Conservation (phyloP, 2,113 vertebrate genomes). For the Vireo altiloquus region DNA sequence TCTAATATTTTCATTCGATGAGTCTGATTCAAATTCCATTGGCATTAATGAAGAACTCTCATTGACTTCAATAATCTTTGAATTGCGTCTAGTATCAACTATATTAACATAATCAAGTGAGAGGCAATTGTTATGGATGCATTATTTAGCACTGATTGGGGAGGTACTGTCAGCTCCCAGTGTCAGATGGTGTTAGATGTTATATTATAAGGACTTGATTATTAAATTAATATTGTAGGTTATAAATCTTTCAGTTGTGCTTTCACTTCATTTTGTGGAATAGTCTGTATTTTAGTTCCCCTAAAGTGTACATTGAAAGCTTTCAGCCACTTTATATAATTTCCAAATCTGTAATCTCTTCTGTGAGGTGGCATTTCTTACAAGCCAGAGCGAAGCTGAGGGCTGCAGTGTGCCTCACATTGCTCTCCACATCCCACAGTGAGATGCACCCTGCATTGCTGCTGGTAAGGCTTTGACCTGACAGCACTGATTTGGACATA, state of each 20-base stretch:
- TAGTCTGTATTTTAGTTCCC: not conserved
- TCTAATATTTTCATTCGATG: not conserved
- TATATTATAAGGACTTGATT: conserved; percentile 47
- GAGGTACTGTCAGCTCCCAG: not conserved
- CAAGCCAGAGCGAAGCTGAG: not conserved
- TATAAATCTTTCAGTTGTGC: not conserved
- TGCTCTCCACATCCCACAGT: not conserved
- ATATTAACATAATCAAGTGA: conserved; percentile 45
- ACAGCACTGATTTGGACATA: too few relatives aligned
- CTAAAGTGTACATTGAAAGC: not conserved
- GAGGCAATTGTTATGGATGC: conserved; percentile 25
- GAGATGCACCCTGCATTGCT: not conserved
- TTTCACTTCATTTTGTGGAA: not conserved
- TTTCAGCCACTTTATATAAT: not conserved
- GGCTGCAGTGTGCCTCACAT: not conserved
- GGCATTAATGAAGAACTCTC: conserved; percentile 15
- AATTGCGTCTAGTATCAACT: conserved; percentile 32
- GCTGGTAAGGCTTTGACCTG: not conserved
- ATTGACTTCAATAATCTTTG: conserved; percentile 49
- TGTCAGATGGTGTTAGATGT: conserved; percentile 23
- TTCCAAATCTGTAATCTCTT: not conserved
- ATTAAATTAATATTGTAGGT: conserved; percentile 36
- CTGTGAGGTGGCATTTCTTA: conserved; percentile 21
- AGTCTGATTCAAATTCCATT: conserved; percentile 29
- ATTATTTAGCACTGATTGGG: conserved; percentile 52